Evolutionary conservation across 2,113 vertebrate genomes (phyloP).

Genomic region (Mesocricetus auratus): DNA sequence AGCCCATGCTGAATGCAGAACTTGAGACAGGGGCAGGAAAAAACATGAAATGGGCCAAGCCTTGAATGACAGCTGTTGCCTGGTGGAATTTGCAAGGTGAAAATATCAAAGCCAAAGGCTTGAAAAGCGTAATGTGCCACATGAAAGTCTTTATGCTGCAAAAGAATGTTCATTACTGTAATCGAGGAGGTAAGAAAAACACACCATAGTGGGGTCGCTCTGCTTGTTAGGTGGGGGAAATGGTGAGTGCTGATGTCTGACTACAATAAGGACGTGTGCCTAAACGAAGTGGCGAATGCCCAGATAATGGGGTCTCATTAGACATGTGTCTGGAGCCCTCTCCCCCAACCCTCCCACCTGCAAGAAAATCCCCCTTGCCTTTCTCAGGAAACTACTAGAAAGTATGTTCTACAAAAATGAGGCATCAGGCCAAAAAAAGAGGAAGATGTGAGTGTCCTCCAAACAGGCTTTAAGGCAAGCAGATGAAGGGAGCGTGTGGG

Average conservation of each 20-base stretch:
- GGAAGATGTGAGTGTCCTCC: not conserved
- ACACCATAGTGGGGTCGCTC: not conserved
- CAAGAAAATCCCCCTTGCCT: not conserved
- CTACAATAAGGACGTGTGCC: not conserved
- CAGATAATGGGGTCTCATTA: not conserved
- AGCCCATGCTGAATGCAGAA: not conserved
- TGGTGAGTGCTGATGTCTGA: not conserved
- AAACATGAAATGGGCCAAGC: slow-evolving; percentile 22
- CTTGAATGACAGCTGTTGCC: not conserved
- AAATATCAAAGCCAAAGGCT: slow-evolving; percentile 56
- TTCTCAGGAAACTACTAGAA: not conserved
- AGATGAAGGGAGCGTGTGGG: not conserved
- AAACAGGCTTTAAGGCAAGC: not conserved
- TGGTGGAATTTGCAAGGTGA: slow-evolving; percentile 34
- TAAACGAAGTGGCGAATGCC: not conserved
- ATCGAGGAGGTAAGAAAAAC: not conserved
- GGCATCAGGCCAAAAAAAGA: not conserved
- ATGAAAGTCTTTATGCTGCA: slow-evolving; percentile 37
- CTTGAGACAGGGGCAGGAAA: slow-evolving; percentile 48
- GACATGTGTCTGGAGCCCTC: not conserved
- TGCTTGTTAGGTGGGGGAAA: not conserved
- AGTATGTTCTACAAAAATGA: not conserved
- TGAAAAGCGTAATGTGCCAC: slow-evolving; percentile 53
- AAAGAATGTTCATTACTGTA: slow-evolving; percentile 22
- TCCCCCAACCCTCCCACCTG: not conserved